Evolutionary conservation across 1,140 invertebrate species (phyloP).

Genomic region (Drosophila persimilis): DNA sequence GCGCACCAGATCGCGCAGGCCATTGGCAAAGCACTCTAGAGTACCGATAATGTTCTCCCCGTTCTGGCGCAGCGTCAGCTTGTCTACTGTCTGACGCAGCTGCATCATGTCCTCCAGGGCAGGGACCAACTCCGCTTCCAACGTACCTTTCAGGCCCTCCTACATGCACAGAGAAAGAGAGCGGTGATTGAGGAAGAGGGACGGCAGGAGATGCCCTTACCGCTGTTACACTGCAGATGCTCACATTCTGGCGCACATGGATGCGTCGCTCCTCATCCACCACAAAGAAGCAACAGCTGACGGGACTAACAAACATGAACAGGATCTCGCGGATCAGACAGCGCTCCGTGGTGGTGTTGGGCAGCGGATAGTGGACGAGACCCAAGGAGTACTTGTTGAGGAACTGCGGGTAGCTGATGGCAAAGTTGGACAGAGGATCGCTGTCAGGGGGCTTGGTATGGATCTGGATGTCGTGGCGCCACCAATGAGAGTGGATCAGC

Average conservation of each 20-base stretch:
- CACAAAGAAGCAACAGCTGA: constrained; percentile 67
- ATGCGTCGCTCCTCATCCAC: constrained; percentile 31
- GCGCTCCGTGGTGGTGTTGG: constrained; percentile 58
- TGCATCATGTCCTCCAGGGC: constrained; percentile 56
- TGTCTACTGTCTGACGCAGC: constrained; percentile 31
- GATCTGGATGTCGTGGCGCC: constrained; percentile 41
- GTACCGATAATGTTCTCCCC: constrained; percentile 29
- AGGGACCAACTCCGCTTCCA: constrained; percentile 42
- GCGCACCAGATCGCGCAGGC: constrained; percentile 55
- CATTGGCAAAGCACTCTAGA: constrained; percentile 59
- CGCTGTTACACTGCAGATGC: constrained; percentile 53
- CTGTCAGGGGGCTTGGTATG: constrained; percentile 5
- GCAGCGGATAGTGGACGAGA: constrained; percentile 24
- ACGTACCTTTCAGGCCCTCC: constrained; percentile 6
- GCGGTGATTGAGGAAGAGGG: background rate
- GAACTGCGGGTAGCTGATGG: constrained; percentile 41
- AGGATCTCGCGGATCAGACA: constrained; percentile 73
- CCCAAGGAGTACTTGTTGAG: constrained; percentile 26
- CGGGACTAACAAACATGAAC: constrained; percentile 71
- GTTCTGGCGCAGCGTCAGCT: constrained; percentile 13
- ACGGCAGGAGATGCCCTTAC: constrained; percentile 24
- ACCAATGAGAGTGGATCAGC: constrained; percentile 56
- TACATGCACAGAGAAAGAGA: constrained; percentile 5
- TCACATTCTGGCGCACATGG: constrained; percentile 47
- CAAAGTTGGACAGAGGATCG: constrained; percentile 55